These are phyloP conservation scores for Sterna hirundo DNA, from an alignment of 2,113 vertebrate species.

Conservation along the genomic window DNA sequence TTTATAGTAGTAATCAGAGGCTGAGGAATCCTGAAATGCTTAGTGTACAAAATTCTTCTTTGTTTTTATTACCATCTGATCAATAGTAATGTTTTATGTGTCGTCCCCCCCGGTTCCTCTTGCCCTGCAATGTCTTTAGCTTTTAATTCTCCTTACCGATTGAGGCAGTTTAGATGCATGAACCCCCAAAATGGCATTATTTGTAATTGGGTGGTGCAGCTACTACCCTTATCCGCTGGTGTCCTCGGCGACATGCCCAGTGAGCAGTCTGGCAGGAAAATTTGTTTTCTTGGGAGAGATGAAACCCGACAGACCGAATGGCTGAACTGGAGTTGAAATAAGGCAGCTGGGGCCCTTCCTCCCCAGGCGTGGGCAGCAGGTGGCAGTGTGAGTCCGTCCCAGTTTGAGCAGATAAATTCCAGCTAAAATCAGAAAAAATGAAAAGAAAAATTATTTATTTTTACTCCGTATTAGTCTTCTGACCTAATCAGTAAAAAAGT, in stretches of 20 bases:
- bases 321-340: neutral
- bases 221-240: neutral
- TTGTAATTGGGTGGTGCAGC: neutral
- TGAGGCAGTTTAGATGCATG: neutral
- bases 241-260: neutral
- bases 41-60: neutral
- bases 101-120: neutral
- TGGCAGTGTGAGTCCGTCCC: constrained; percentile 78
- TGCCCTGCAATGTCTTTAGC: neutral
- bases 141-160: neutral
- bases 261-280: neutral
- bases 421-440: constrained; percentile 68
- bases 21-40: neutral
- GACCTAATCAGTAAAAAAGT: constrained; percentile 86
- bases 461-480: constrained; percentile 81
- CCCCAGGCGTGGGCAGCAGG: constrained; percentile 66
- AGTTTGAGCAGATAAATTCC: constrained; percentile 47
- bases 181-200: neutral
- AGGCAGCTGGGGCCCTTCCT: neutral
- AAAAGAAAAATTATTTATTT: constrained; percentile 85
- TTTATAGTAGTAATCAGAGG: neutral
- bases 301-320: neutral
- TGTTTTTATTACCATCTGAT: neutral
- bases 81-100: neutral
- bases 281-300: neutral